A percentile compares a stretch with the other conserved stretches of the same genome.
phyloP scores from a whole-genome alignment of 2,888 invertebrate genomes.

The Philopedon plagiatum region DNA sequence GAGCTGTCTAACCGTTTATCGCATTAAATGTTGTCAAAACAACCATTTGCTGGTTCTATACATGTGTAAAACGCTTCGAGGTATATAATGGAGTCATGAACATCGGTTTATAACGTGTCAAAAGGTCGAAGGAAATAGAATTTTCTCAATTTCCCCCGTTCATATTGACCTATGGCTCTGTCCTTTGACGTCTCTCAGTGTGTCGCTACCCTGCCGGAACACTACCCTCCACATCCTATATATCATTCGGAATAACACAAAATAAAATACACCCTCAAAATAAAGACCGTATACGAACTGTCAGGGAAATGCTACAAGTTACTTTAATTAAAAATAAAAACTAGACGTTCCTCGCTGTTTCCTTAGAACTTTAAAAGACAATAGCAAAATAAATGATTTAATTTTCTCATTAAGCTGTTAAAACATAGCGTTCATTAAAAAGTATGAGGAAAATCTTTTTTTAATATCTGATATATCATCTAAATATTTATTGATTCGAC shows the following conservation, averaged over 20 bases:
- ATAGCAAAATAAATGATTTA: not conserved
- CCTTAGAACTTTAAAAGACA: not conserved
- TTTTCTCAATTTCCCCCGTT: constrained; percentile 68
- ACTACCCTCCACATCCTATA: constrained; percentile 44
- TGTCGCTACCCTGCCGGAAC: constrained; percentile 40
- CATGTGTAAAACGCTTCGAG: constrained; percentile 41
- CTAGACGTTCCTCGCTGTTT: not conserved
- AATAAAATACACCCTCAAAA: constrained; percentile 26
- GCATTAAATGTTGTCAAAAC: constrained; percentile 36
- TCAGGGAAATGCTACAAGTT: constrained; percentile 14
- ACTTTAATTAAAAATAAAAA: constrained; percentile 17
- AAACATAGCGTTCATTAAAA: not conserved
- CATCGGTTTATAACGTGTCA: constrained; percentile 55
- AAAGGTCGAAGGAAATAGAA: constrained; percentile 64
- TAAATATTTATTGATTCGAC: too few species aligned
- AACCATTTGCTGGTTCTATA: constrained; percentile 33
- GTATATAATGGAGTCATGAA: constrained; percentile 52
- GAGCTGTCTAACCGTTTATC: constrained; percentile 37
- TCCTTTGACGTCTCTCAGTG: constrained; percentile 45
- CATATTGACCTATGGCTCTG: constrained; percentile 56
- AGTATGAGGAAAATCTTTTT: too few species aligned
- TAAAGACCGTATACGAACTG: constrained; percentile 8
- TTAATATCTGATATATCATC: too few species aligned
- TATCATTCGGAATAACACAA: constrained; percentile 39
- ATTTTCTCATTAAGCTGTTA: not conserved